Base-by-base conservation (phyloP, 2,113 vertebrate species). In the Cottus gobio region DNA sequence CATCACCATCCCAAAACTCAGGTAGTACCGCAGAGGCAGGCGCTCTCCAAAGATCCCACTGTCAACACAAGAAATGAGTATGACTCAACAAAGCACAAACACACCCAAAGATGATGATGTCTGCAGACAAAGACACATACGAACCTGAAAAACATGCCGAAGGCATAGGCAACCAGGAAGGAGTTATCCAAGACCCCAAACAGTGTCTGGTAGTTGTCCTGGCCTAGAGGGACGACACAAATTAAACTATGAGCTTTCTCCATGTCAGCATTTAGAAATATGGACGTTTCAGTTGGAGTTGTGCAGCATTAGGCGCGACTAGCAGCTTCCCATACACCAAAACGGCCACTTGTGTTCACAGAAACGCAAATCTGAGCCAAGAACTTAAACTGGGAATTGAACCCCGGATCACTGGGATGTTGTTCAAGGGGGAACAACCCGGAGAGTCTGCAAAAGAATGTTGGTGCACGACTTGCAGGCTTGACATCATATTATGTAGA, bases 141-240 rank as follows among this genome's bases (percentile, higher is more conserved):
- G 12, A 82, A 99, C 98, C 98, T 99, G 94, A 99, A 94, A 62
- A 98, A 99, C 98, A 99, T 99, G 89, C 97, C 98, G 0, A 99
- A 93, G 79, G 98, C 98, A 0, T 99, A 99, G 60, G 98, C 96
- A 75, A 99, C 96, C 22, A 99, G 94, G 90, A 99, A 99, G 80
- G 96, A 97, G 0, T 99, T 98, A 82, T 99, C 98, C 95, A 99
- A 71, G 0, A 94, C 95, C 12, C 96, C 97, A 60, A 97, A 97
- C 30, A 99, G 89, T 2, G 96, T 95, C 76, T 96, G 95, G 71
- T 99, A 99, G 94, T 99, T 97, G 73, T 94, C 90, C 75, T 95
- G 91, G 85, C 98, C 98, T 99, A 86, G 75, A 90, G 48, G 50
- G 0, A 80, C 4, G 18, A 78, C 22, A 84, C 7, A 80, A 6